Evolutionary conservation across 2,888 invertebrate genomes (phyloP).

Genomic region (Erannis defoliaria): DNA sequence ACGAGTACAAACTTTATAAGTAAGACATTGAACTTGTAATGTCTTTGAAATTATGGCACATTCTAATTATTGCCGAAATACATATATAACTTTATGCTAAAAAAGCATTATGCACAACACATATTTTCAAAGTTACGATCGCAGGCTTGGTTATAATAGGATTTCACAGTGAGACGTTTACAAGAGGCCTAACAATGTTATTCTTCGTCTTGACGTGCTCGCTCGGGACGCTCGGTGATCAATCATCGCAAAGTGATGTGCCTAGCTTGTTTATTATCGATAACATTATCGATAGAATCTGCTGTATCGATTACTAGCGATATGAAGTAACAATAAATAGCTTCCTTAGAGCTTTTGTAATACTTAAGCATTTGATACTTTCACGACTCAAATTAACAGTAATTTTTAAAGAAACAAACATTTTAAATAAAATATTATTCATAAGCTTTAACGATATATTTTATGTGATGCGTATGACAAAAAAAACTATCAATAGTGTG

Average conservation of each 20-base stretch:
- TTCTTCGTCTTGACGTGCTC: conserved; percentile 81
- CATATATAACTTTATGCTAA: background rate
- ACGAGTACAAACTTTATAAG: too few species aligned
- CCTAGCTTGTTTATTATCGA: conserved; percentile 57
- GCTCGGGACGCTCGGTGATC: conserved; percentile 71
- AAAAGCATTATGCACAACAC: background rate
- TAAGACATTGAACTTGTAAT: too few species aligned
- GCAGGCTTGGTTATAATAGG: conserved; percentile 67
- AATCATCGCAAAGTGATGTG: conserved; percentile 76
- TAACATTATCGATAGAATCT: conserved; percentile 54
- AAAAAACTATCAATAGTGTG: conserved; percentile 14
- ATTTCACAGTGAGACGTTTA: conserved; percentile 78
- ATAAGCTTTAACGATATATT: conserved; percentile 25
- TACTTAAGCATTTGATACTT: conserved; percentile 13
- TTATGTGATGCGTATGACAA: conserved; percentile 8
- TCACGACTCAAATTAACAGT: conserved; percentile 4
- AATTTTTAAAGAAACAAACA: conserved; percentile 9
- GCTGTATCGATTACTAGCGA: conserved; percentile 44
- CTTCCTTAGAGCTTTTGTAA: conserved; percentile 11
- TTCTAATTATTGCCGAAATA: background rate
- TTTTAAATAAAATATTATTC: conserved; percentile 20
- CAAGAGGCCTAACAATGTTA: conserved; percentile 82
- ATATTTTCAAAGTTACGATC: conserved; percentile 38
- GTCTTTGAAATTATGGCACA: too few species aligned
- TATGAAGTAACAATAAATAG: conserved; percentile 31